Percentiles rank a stretch among this genome's conserved stretches.
These are phyloP conservation scores for Orchestia grillus DNA, from an alignment of 1,140 invertebrate species.

Conservation along the genomic window DNA sequence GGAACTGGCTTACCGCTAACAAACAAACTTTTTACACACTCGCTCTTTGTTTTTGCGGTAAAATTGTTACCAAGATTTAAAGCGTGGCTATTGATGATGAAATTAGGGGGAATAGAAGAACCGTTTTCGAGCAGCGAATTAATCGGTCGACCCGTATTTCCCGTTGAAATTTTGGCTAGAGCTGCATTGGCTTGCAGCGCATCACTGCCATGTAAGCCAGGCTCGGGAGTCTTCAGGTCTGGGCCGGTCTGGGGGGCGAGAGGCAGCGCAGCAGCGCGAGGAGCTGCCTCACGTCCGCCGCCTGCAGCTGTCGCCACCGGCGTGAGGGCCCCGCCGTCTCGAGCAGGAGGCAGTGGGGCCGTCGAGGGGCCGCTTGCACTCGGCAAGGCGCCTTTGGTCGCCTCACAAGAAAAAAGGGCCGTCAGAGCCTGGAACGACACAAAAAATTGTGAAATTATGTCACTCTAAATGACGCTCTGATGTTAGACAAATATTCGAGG, in stretches of 20 bases:
- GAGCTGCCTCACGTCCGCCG: background rate
- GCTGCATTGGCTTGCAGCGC: background rate
- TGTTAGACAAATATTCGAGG: too few species aligned
- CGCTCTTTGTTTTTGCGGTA: background rate
- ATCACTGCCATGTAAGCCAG: background rate
- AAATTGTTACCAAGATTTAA: background rate
- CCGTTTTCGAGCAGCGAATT: background rate
- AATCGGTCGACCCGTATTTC: background rate
- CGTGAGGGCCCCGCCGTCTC: background rate
- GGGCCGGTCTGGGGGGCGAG: background rate
- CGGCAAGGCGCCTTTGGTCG: background rate
- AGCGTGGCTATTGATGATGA: background rate
- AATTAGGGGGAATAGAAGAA: background rate
- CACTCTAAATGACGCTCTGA: too few species aligned
- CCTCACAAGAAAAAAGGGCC: background rate
- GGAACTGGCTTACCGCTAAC: background rate
- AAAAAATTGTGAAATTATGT: too few species aligned
- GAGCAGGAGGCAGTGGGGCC: background rate
- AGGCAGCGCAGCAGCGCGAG: background rate
- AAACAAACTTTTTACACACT: background rate
- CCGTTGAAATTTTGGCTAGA: background rate
- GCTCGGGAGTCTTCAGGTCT: background rate
- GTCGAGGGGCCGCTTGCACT: background rate
- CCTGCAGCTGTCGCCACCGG: background rate
- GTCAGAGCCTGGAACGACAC: background rate